A percentile compares a stretch with the other conserved stretches of the same genome.
Conservation (phyloP, 2,797 vertebrate genomes). For the Pseudochirops corinnae region DNA sequence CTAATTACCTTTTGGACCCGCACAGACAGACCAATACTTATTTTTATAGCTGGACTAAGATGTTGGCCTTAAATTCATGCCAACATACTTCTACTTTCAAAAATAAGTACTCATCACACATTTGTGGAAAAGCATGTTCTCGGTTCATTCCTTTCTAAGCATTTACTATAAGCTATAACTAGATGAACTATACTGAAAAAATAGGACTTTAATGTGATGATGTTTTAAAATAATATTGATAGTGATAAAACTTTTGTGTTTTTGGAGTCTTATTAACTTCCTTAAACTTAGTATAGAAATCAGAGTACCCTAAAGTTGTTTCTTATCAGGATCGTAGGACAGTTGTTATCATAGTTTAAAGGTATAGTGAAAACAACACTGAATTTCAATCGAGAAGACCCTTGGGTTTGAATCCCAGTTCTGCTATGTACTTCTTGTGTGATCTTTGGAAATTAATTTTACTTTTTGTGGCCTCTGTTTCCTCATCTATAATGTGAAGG, state of each 20-base stretch:
- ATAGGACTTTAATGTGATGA: background rate
- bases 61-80: slow-evolving; percentile 50
- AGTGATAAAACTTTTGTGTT: slow-evolving; percentile 9
- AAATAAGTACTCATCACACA: slow-evolving; percentile 25
- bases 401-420: background rate
- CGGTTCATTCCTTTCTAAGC: slow-evolving; percentile 19
- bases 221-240: background rate
- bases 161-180: slow-evolving; percentile 23
- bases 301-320: background rate
- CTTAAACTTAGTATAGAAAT: background rate
- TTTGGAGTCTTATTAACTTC: background rate
- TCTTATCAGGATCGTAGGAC: background rate
- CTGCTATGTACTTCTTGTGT: background rate
- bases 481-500: background rate
- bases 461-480: too few relatives aligned
- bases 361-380: background rate
- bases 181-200: slow-evolving; percentile 33
- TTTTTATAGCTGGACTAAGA: slow-evolving; percentile 24
- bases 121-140: slow-evolving; percentile 7
- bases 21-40: background rate
- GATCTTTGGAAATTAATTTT: background rate
- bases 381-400: background rate
- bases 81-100: slow-evolving; percentile 33
- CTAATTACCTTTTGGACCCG: slow-evolving; percentile 14
- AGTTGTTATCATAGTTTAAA: background rate